A percentile compares a stretch with the other conserved stretches of the same genome.
phyloP scores from a whole-genome alignment of 1,140 invertebrate genomes.

The Nixonia krombeini region DNA sequence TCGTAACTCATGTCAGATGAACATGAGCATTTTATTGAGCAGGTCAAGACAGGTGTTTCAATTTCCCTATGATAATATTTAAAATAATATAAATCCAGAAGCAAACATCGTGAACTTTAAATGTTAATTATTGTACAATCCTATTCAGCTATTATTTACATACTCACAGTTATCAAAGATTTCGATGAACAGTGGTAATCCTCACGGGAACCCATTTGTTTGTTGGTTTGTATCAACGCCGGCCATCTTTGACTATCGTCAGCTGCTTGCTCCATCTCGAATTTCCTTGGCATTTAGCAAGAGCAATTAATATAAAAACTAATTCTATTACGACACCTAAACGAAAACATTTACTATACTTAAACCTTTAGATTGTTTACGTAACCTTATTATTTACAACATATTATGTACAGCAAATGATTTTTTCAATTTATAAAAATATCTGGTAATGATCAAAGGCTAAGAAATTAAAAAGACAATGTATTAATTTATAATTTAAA shows the following conservation, averaged over 20 bases:
- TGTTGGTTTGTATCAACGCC: conserved; percentile 65
- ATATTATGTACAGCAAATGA: no score
- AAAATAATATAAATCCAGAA: background rate
- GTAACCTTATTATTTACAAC: no score
- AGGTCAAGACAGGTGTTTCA: conserved; percentile 48
- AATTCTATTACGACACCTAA: no score
- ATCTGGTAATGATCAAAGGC: no score
- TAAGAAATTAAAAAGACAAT: no score
- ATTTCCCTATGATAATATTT: background rate
- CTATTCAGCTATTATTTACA: background rate
- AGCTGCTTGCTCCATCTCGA: conserved; percentile 42
- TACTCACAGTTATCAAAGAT: conserved; percentile 10
- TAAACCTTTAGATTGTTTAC: no score
- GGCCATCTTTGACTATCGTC: conserved; percentile 67
- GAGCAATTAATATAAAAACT: no score
- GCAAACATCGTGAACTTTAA: background rate
- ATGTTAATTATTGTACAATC: background rate
- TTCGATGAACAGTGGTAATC: conserved; percentile 19
- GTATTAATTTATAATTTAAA: no score
- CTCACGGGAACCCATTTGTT: conserved; percentile 56
- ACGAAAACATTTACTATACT: no score
- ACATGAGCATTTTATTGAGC: conserved; percentile 50
- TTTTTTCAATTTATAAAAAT: no score
- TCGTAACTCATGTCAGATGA: conserved; percentile 30
- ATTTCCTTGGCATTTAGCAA: background rate